Evolutionary conservation across 2,797 vertebrate genomes (phyloP).

Genomic region (Orestias chungarensis): DNA sequence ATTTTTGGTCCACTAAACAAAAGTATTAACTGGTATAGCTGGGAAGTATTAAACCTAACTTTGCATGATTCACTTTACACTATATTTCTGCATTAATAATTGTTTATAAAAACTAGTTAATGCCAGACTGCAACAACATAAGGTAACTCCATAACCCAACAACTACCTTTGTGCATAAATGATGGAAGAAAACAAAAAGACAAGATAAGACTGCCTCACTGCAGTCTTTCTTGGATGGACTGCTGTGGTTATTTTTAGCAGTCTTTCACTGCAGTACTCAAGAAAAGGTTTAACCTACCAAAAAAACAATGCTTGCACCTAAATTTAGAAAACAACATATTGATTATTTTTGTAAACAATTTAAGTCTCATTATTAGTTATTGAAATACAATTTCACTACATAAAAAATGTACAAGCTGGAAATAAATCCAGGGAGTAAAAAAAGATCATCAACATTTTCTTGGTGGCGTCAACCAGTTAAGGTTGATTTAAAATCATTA

Average conservation of each 20-base stretch:
- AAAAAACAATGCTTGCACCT: background rate
- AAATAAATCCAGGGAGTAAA: background rate
- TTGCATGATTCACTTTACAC: slow-evolving; percentile 8
- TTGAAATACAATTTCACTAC: background rate
- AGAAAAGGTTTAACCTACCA: slow-evolving; percentile 30
- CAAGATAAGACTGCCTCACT: slow-evolving; percentile 35
- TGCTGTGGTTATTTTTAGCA: slow-evolving; percentile 69
- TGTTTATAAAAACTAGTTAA: slow-evolving; percentile 13
- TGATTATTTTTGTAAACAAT: background rate
- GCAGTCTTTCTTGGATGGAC: slow-evolving; percentile 55
- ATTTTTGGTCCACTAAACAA: slow-evolving; percentile 1
- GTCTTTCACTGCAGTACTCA: slow-evolving; percentile 46
- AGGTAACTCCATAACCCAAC: slow-evolving; percentile 16
- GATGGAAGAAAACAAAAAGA: slow-evolving; percentile 36
- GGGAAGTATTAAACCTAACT: slow-evolving; percentile 4
- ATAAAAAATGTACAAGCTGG: background rate
- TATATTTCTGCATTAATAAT: slow-evolving; percentile 16
- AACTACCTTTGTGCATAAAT: slow-evolving; percentile 26
- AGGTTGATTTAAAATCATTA: too few relatives aligned
- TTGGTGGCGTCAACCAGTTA: too few relatives aligned
- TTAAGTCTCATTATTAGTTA: slow-evolving; percentile 1
- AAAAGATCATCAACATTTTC: too few relatives aligned
- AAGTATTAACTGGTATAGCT: background rate
- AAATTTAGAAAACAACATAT: background rate
- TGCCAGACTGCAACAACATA: slow-evolving; percentile 21